Evolutionary conservation across 2,797 vertebrate genomes (phyloP), one percentile per base, ranked within the genome.

Genomic region (Esox masquinongy): DNA sequence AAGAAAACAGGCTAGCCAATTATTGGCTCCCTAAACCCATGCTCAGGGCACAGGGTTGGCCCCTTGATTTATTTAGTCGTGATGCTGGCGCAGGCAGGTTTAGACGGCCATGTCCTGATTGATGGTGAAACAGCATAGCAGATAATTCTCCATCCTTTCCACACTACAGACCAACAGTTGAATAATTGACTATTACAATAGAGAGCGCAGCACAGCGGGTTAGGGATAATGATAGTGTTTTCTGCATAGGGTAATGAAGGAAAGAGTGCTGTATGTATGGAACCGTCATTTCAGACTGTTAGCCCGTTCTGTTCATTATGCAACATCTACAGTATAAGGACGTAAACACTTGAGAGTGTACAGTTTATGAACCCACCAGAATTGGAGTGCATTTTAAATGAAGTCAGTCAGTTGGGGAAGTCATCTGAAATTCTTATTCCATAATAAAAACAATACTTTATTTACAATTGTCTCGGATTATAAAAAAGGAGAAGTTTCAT

Each of bases 31-130:
- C 81, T 80, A 87, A 89, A 87, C 79, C 77, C 83, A 71, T 63
- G 76, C 85, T 83, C 63, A 75, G 87, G 88, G 87, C 88, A 89
- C 67, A n/a, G 81, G 82, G 80, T 79, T 82, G 84, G 69, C 76
- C 72, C 77, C 85, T 85, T 90, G 82, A 87, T 86, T 89, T 89
- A 89, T 92, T 91, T 89, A 90, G 91, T 80, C 79, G 76, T 89
- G 86, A 87, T 83, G 89, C 90, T 86, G 85, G 80, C 82, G 86
- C 56, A 36, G 67, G 43, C 74, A 64, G 63, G 63, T 26, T 36
- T n/a, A 59, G 3, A 69, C 7, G 12, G 29, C 29, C 24, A 31
- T 16, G 91, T 64, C 63, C 63, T 34, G 63, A 64, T 64, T 90
- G 90, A 90, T 86, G 85, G 80, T 90, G 74, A 88, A 92, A 89